A percentile compares a stretch with the other conserved stretches of the same genome.
phyloP scores from a whole-genome alignment of 2,888 invertebrate genomes.

The Meloe dianella region DNA sequence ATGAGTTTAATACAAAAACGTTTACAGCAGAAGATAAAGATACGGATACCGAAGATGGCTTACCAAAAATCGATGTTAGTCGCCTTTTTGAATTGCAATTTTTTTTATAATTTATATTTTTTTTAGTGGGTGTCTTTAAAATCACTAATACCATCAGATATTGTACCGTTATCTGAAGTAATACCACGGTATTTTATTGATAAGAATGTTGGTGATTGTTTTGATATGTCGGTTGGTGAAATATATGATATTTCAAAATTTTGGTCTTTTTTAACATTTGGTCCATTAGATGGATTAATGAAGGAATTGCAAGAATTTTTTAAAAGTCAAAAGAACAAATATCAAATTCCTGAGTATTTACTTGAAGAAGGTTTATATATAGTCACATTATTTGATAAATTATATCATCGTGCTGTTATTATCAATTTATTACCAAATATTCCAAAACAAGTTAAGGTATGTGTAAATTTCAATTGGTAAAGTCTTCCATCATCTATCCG shows the following conservation, averaged over 20 bases:
- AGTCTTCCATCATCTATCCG: no score
- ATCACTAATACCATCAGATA: conserved; percentile 39
- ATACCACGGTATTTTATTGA: conserved; percentile 41
- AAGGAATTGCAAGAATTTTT: conserved; percentile 59
- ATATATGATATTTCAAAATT: conserved; percentile 67
- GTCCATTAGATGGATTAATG: conserved; percentile 61
- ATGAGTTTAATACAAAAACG: conserved; percentile 4
- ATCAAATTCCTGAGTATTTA: conserved; percentile 38
- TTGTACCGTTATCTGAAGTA: conserved; percentile 41
- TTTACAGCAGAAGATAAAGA: conserved; percentile 18
- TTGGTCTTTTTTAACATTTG: conserved; percentile 62
- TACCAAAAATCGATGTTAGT: neutral
- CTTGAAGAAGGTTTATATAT: conserved; percentile 61
- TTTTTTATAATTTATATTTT: neutral
- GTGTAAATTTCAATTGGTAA: no score
- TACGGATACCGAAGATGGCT: neutral
- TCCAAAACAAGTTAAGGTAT: conserved; percentile 61
- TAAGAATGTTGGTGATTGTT: conserved; percentile 33
- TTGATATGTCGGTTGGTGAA: conserved; percentile 61
- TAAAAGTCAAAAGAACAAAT: conserved; percentile 26
- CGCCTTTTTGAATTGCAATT: neutral
- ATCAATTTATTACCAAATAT: conserved; percentile 56
- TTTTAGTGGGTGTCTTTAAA: conserved; percentile 36
- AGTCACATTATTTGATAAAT: conserved; percentile 58
- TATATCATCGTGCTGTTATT: conserved; percentile 64